Conservation (phyloP, 1,140 invertebrate genomes). For the Stenopsyche tienmushanensis region DNA sequence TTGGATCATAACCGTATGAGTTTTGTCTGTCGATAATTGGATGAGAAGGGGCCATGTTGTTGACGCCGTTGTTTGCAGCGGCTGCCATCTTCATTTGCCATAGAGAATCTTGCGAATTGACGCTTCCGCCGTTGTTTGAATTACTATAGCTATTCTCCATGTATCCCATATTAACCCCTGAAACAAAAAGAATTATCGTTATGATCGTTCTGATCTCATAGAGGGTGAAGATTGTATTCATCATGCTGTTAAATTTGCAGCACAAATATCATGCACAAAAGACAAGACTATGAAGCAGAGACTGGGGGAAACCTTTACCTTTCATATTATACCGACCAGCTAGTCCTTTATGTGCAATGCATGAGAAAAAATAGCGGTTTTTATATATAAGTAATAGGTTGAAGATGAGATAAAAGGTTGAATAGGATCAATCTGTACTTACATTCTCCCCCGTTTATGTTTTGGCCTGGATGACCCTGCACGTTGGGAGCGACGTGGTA, state of each 20-base stretch:
- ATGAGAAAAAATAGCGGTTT: no score
- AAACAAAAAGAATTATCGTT: conserved; percentile 30
- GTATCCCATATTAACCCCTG: conserved; percentile 84
- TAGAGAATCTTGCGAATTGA: conserved; percentile 91
- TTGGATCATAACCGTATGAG: conserved; percentile 73
- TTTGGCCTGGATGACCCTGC: conserved; percentile 55
- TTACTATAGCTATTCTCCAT: conserved; percentile 90
- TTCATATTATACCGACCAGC: conserved; percentile 46
- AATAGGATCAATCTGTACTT: conserved; percentile 50
- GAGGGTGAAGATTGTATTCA: conserved; percentile 5
- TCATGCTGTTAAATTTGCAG: conserved; percentile 19
- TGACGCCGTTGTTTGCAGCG: conserved; percentile 63
- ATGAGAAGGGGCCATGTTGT: conserved; percentile 55
- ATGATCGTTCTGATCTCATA: background rate
- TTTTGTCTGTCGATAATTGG: conserved; percentile 63
- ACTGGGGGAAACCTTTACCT: conserved; percentile 45
- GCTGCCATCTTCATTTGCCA: conserved; percentile 90
- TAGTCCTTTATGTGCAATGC: conserved; percentile 51
- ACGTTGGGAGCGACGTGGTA: conserved; percentile 66
- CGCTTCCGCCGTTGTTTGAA: conserved; percentile 88
- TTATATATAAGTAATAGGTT: conserved; percentile 29
- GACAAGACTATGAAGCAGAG: conserved; percentile 38
- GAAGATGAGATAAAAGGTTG: background rate
- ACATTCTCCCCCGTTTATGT: conserved; percentile 75
- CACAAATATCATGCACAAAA: conserved; percentile 36